Evolutionary conservation across 2,113 vertebrate species (phyloP), one percentile per base, ranked within the genome.

Genomic region (Dermatemys mawii): DNA sequence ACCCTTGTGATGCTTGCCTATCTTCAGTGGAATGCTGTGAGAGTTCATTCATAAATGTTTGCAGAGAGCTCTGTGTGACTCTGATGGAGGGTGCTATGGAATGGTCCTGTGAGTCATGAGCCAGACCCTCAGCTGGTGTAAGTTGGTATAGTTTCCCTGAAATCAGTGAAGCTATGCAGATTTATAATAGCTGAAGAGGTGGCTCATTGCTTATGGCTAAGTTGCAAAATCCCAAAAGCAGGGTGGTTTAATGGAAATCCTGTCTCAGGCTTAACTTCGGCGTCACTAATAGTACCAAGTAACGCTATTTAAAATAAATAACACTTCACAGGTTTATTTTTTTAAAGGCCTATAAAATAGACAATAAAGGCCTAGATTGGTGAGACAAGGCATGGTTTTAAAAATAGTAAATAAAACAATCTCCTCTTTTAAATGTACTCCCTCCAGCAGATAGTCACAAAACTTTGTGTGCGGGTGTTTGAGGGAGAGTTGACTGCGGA

Each of bases 361-460:
- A 38, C 41, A 22, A 90, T 81, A 55, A 21, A 92, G 83, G 46
- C 83, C 92, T 93, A 73, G 17, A 53, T 83, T 94, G 93, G 50
- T 53, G 67, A 81, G 24, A 49, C n/a, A 3, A 2, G 51, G 41
- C 51, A 78, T 94, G 79, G 13, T 91, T 19, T 83, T 83, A 46
- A 49, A 73, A 91, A 41, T 3, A 57, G 50, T 84, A 88, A 84
- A 89, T 86, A 83, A 94, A 93, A 11, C 44, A 79, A 26, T 70
- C 51, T 86, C 79, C 24, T 75, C 11, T 82, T 89, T 83, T 88
- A 81, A 92, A 55, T n/a, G 24, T 84, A 1, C 46, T 4, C 7
- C 29, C 2, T 44, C 83, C n/a, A 50, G 29, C 80, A 92, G 49
- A 9, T 38, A 46, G 49, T 50, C 38, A 67, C 78, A 86, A 41